Evolutionary conservation across 2,113 vertebrate genomes (phyloP).

Genomic region (Vulpes ferrilata): DNA sequence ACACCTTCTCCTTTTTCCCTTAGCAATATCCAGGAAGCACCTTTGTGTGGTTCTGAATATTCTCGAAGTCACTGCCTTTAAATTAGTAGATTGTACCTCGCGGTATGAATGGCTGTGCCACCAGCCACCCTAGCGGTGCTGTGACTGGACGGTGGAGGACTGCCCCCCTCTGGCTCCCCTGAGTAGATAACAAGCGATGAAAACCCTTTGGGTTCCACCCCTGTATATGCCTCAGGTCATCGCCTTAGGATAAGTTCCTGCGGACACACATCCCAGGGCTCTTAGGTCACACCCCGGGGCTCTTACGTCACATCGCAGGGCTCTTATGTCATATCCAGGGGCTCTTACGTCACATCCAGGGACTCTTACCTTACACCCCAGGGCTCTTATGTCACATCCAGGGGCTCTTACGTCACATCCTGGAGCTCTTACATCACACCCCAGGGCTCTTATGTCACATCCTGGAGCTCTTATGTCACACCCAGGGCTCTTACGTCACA

Average conservation of each 20-base stretch:
- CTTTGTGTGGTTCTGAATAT: not conserved
- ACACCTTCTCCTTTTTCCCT: not conserved
- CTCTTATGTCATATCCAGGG: too few relatives aligned
- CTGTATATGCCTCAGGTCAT: not conserved
- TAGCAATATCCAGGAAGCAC: not conserved
- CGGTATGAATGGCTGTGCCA: not conserved
- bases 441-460: too few relatives aligned
- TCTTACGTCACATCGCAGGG: too few relatives aligned
- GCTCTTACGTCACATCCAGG: too few relatives aligned
- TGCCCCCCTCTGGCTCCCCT: fast-evolving
- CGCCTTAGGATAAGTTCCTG: not conserved
- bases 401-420: not conserved
- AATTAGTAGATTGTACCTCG: not conserved
- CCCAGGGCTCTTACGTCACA: too few relatives aligned
- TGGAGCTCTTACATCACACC: too few relatives aligned
- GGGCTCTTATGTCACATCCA: too few relatives aligned
- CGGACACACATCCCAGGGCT: not conserved
- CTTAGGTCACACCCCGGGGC: too few relatives aligned
- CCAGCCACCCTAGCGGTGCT: not conserved
- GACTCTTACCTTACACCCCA: too few relatives aligned
- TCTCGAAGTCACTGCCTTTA: not conserved
- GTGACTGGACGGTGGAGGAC: not conserved
- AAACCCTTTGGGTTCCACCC: not conserved
- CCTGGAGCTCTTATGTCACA: not conserved
- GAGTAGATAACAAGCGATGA: not conserved